These are phyloP conservation scores for Troides aeacus DNA, from an alignment of 2,888 invertebrate genomes.

Conservation along the genomic window DNA sequence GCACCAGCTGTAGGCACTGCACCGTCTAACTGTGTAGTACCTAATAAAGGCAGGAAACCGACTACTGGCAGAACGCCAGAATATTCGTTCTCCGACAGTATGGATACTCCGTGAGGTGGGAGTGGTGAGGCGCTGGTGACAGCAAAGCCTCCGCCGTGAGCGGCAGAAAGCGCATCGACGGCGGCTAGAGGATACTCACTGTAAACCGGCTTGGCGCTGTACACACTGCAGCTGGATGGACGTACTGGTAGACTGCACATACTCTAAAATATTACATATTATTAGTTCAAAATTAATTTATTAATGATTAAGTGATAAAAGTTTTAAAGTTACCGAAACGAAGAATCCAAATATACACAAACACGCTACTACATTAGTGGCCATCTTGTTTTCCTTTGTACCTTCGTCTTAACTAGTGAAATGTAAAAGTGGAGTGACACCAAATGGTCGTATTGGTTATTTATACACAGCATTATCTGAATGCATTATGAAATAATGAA, in stretches of 20 bases:
- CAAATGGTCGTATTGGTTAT: too few species aligned
- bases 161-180: slow-evolving; percentile 5
- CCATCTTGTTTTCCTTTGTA: background rate
- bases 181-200: background rate
- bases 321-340: background rate
- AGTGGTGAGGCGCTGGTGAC: slow-evolving; percentile 14
- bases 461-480: too few species aligned
- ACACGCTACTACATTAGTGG: background rate
- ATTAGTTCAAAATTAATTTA: background rate
- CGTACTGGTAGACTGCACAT: background rate
- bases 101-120: slow-evolving; percentile 13
- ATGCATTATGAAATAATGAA: too few species aligned
- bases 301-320: background rate
- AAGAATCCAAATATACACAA: background rate
- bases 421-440: too few species aligned
- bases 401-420: too few species aligned
- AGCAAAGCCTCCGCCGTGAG: slow-evolving; percentile 20
- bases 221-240: background rate
- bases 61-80: slow-evolving; percentile 38
- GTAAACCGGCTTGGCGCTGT: background rate
- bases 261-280: slow-evolving; percentile 1
- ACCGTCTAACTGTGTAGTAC: slow-evolving; percentile 34
- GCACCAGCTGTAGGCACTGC: slow-evolving; percentile 33
- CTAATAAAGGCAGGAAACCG: slow-evolving; percentile 36
- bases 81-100: slow-evolving; percentile 40